phyloP scores from a whole-genome alignment of 2,797 vertebrate species.

The Gymnodraco acuticeps region DNA sequence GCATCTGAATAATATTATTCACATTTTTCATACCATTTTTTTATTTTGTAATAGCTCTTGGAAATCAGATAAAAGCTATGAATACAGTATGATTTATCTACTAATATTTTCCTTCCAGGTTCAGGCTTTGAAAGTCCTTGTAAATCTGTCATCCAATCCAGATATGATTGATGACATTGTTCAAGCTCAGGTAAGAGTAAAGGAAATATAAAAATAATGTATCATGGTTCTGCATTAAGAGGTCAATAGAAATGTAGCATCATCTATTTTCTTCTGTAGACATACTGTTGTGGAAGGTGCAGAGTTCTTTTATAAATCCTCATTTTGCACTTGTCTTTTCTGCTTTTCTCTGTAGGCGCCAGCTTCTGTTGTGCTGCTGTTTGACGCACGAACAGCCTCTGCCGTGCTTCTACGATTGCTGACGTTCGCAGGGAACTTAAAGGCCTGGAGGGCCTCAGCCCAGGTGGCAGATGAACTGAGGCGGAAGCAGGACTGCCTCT shows the following conservation, averaged over 20 bases:
- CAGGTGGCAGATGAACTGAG: constrained; percentile 72
- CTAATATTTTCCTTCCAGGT: constrained; percentile 79
- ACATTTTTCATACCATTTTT: neutral
- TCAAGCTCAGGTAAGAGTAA: constrained; percentile 87
- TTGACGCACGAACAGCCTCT: constrained; percentile 82
- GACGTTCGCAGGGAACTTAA: constrained; percentile 90
- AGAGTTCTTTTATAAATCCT: neutral
- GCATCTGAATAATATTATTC: neutral
- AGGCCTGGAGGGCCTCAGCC: constrained; percentile 82
- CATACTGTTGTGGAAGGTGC: neutral
- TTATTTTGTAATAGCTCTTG: neutral
- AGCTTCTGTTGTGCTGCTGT: constrained; percentile 88
- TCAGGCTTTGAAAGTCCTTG: constrained; percentile 92
- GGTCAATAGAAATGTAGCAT: constrained; percentile 7
- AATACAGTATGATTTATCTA: neutral
- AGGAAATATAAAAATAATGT: neutral
- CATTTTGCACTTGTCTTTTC: neutral
- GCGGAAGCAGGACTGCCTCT: constrained; percentile 86
- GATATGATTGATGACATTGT: constrained; percentile 91
- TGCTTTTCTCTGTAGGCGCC: constrained; percentile 83
- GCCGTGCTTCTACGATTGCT: constrained; percentile 90
- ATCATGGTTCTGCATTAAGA: neutral
- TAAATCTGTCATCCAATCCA: constrained; percentile 95
- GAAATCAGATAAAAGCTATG: neutral
- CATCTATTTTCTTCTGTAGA: neutral